Evolutionary conservation across 2,797 vertebrate species (phyloP).

Genomic region (Scolopax rusticola): DNA sequence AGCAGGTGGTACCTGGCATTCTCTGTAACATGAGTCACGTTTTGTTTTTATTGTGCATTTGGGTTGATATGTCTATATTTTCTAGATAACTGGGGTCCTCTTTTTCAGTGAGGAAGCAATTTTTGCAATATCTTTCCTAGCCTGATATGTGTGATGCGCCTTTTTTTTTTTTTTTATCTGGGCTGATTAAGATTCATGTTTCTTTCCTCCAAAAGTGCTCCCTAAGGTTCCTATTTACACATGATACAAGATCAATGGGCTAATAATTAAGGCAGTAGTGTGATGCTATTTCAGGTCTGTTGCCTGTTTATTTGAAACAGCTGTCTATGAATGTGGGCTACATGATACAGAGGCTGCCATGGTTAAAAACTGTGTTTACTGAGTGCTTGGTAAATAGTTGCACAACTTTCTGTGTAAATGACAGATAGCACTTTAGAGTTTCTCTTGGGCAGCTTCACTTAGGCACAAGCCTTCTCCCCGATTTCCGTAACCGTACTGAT

Average conservation of each 20-base stretch:
- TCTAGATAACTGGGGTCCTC: background rate
- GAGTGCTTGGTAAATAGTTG: constrained; percentile 16
- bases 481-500: background rate
- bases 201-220: background rate
- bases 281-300: background rate
- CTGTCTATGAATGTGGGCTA: background rate
- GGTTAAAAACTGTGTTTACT: background rate
- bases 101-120: background rate
- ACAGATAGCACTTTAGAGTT: background rate
- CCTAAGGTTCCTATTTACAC: background rate
- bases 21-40: background rate
- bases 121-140: background rate
- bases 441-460: background rate
- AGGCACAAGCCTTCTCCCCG: background rate
- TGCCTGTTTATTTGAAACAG: constrained; percentile 21
- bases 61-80: background rate
- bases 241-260: background rate
- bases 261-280: constrained; percentile 11
- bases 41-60: background rate
- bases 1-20: background rate
- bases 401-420: constrained; percentile 35
- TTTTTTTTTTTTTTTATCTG: background rate
- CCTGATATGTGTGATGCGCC: background rate
- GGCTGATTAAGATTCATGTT: background rate
- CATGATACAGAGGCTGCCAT: background rate